Conservation (phyloP, 1,140 invertebrate species). For the Brachionus calyciflorus region DNA sequence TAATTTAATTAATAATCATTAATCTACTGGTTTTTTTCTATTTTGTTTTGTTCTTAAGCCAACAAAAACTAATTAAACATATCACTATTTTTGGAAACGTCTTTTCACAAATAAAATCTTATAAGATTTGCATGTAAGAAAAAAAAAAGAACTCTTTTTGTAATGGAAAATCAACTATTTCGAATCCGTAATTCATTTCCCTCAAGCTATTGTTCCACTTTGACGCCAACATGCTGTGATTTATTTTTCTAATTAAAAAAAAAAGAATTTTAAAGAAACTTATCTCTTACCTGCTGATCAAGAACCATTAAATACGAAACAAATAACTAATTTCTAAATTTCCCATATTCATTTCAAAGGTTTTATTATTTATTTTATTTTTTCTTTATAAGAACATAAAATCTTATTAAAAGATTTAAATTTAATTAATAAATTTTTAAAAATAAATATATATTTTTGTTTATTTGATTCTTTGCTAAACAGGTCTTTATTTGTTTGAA, state of each 20-base stretch:
- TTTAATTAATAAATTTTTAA: too few species aligned
- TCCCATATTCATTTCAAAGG: background rate
- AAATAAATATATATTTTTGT: background rate
- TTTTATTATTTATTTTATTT: too few species aligned
- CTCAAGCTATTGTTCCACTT: slow-evolving; percentile 12
- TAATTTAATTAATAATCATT: slow-evolving; percentile 40
- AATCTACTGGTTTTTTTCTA: too few species aligned
- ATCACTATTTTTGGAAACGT: too few species aligned
- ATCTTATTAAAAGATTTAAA: too few species aligned
- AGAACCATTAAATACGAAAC: background rate
- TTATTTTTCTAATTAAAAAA: background rate
- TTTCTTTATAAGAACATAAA: too few species aligned
- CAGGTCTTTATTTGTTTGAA: background rate
- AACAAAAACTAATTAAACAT: slow-evolving; percentile 37
- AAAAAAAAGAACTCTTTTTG: background rate
- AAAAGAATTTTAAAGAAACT: background rate
- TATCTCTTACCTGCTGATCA: slow-evolving; percentile 39
- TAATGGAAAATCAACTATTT: background rate
- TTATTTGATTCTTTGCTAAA: background rate
- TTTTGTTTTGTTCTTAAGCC: too few species aligned
- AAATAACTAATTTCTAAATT: slow-evolving; percentile 18
- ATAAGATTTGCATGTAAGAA: slow-evolving; percentile 4
- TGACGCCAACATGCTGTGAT: slow-evolving; percentile 2
- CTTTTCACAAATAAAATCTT: slow-evolving; percentile 8
- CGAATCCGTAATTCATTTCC: slow-evolving; percentile 23